Evolutionary conservation across 35 echinoderm and acorn worm species (phyloP).

Genomic region (Acanthaster planci): DNA sequence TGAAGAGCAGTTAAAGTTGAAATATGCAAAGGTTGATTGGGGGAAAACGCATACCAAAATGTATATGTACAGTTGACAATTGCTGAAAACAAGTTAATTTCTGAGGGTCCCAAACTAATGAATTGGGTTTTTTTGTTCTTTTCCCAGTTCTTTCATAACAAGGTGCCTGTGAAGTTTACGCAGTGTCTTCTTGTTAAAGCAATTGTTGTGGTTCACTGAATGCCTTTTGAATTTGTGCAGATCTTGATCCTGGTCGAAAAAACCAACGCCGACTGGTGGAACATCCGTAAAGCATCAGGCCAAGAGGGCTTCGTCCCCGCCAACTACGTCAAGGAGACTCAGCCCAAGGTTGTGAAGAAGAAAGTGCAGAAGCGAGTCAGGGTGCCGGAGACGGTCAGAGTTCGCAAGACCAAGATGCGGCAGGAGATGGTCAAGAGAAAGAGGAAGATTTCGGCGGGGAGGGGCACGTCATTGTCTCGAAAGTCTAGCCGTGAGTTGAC

Average conservation of each 20-base stretch:
- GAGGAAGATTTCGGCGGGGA: conserved; percentile 35
- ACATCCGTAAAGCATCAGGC: conserved; percentile 54
- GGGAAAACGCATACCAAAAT: too few relatives aligned
- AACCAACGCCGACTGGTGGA: conserved; percentile 93
- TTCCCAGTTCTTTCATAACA: too few relatives aligned
- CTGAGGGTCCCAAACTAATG: too few relatives aligned
- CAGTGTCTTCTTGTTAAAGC: neutral
- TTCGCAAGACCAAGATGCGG: conserved; percentile 72
- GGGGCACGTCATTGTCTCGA: conserved; percentile 38
- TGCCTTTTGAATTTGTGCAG: conserved; percentile 28
- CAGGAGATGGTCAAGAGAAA: conserved; percentile 62
- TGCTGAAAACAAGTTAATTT: too few relatives aligned
- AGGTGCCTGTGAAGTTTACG: too few relatives aligned
- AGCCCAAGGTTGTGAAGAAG: conserved; percentile 82
- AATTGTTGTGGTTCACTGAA: neutral
- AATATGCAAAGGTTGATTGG: too few relatives aligned
- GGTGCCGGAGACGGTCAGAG: conserved; percentile 72
- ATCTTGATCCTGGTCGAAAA: conserved; percentile 86
- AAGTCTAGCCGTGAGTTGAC: conserved; percentile 51
- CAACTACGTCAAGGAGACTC: conserved; percentile 87
- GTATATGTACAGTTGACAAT: too few relatives aligned
- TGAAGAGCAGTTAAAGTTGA: too few relatives aligned
- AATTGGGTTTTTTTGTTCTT: too few relatives aligned
- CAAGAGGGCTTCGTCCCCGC: conserved; percentile 86
- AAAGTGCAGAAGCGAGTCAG: conserved; percentile 88